Evolutionary conservation across 2,113 vertebrate genomes (phyloP).

Genomic region (Thamnaconus septentrionalis): DNA sequence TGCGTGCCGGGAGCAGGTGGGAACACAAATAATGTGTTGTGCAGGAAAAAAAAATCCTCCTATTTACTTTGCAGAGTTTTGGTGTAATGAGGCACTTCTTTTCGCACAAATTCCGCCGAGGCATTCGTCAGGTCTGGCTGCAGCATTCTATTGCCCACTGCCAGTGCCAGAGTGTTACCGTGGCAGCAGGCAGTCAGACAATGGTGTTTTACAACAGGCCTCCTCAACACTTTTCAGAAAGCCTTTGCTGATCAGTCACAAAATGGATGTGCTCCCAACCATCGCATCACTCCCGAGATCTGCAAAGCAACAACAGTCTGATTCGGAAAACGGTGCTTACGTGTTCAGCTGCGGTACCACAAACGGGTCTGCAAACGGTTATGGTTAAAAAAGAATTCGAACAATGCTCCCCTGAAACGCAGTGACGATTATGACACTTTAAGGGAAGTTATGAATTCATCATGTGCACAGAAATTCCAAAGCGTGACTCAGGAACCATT

Average conservation of each 20-base stretch:
- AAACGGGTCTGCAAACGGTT: neutral
- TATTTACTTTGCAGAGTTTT: slow-evolving; percentile 11
- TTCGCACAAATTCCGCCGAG: slow-evolving; percentile 35
- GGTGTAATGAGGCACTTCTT: slow-evolving; percentile 19
- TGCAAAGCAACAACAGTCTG: no score
- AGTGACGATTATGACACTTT: neutral
- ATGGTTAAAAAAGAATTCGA: no score
- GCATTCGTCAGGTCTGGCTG: slow-evolving; percentile 47
- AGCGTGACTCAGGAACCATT: slow-evolving; percentile 12
- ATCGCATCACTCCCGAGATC: neutral
- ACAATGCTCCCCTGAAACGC: neutral
- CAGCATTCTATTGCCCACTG: slow-evolving; percentile 48
- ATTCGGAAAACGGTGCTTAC: neutral
- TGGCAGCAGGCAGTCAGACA: slow-evolving; percentile 69
- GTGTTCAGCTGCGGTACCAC: neutral
- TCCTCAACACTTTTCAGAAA: slow-evolving; percentile 50
- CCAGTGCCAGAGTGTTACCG: slow-evolving; percentile 62
- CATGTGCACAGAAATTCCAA: neutral
- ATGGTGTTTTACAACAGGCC: slow-evolving; percentile 65
- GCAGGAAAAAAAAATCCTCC: slow-evolving; percentile 27
- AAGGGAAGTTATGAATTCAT: no score
- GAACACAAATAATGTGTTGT: slow-evolving; percentile 23
- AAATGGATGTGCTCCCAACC: slow-evolving; percentile 31
- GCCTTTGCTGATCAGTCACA: slow-evolving; percentile 43
- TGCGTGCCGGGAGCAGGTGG: slow-evolving; percentile 1